Conservation (phyloP, 1,140 invertebrate genomes). For the Mercenaria mercenaria region DNA sequence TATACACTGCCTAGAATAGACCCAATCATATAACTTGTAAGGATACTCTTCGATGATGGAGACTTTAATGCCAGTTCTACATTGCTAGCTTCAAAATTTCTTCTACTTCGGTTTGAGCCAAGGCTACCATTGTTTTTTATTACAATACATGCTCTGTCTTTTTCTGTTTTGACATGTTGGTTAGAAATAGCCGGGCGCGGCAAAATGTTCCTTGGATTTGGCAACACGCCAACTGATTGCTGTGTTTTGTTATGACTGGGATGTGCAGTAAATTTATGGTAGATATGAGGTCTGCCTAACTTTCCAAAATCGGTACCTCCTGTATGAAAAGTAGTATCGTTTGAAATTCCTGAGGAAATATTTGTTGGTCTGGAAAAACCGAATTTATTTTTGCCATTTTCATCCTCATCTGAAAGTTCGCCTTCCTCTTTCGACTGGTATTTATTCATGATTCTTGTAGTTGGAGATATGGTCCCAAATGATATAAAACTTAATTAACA, state of each 20-base stretch:
- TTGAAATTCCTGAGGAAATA: neutral
- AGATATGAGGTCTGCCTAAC: neutral
- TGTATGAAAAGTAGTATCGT: neutral
- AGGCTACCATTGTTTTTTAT: neutral
- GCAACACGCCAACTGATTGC: neutral
- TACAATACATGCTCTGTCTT: constrained; percentile 13
- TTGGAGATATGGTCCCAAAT: no score
- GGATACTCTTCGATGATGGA: constrained; percentile 38
- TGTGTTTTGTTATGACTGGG: neutral
- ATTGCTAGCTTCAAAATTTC: neutral
- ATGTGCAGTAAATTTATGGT: neutral
- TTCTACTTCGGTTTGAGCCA: neutral
- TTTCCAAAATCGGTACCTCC: neutral
- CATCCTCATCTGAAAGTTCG: constrained; percentile 1
- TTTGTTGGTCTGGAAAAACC: neutral
- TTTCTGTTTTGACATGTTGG: neutral
- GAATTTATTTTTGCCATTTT: neutral
- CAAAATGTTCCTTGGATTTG: constrained; percentile 38
- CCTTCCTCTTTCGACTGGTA: constrained; percentile 34
- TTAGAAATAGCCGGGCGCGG: neutral
- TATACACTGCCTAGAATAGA: no score
- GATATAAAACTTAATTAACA: no score
- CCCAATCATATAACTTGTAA: neutral
- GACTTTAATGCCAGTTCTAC: neutral
- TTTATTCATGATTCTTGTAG: no score